Base-by-base conservation (phyloP, 2,113 vertebrate species). In the Gila orcuttii region DNA sequence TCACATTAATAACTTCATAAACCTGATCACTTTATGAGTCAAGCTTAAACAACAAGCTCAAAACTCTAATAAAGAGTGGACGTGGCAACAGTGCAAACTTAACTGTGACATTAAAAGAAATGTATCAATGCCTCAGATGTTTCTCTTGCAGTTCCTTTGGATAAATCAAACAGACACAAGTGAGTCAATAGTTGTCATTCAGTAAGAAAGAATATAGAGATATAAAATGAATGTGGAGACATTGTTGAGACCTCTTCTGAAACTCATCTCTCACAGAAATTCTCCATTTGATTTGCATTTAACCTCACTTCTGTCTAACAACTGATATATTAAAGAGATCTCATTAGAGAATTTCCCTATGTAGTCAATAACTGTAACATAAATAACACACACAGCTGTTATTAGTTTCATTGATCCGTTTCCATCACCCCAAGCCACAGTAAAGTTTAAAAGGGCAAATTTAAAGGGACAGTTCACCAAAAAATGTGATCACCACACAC, bases 311-410 rank as follows among this genome's bases (percentile, higher is more conserved):
- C 55, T 55, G 17, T 19, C 52, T 55, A 55, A 68, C 64, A 8
- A 19, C 0, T 33, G 64, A 8, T 6, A 66, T 68, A 57, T 33
- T 33, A 15, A 33, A 33, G 15, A 68, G 6, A 66, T 17, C 11
- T 64, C 62, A 64, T 64, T 31, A 19, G 55, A 21, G 55, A 57
- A 2, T 57, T 21, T 31, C 28, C 2, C 50, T 52, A 1, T 28
- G 13, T 33, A 6, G 2, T 68, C 66, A 33, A 68, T 68, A 68
- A 33, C 28, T 36, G 17, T 11, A 10, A 3, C 25, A 55, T 55
- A 77, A 77, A 77, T 77, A 33, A 77, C 75, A 57, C n/a, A 25
- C 66, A 69, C 68, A 23, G 15, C 17, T 55, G 47, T 33, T 55
- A 21, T 76, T 52, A 52, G 45, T 75, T 50, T 77, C 17, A 77